A percentile compares a stretch with the other conserved stretches of the same genome.
Conservation (phyloP, 2,888 invertebrate species). For the Eilema depressum region DNA sequence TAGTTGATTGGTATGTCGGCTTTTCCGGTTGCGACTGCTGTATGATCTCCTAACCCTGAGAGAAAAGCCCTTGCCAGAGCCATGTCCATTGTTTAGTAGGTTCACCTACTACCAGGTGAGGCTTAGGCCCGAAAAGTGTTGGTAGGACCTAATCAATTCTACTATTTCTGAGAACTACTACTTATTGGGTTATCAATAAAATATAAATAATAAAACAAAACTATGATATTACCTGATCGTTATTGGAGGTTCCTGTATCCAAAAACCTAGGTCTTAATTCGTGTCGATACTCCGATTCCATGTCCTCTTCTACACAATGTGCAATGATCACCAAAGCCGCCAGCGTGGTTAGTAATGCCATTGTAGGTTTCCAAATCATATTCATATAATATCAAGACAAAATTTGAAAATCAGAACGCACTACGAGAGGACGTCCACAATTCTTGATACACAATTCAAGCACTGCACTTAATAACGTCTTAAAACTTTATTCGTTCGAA, state of each 20-base stretch:
- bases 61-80: too few species aligned
- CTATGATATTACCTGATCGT: conserved; percentile 68
- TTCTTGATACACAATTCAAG: conserved; percentile 52
- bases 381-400: conserved; percentile 76
- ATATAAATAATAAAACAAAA: neutral
- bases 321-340: conserved; percentile 83
- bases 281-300: conserved; percentile 66
- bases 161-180: too few species aligned
- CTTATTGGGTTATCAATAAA: neutral
- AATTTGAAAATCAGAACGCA: conserved; percentile 48
- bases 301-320: conserved; percentile 77
- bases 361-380: conserved; percentile 71
- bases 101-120: too few species aligned
- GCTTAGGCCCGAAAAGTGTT: too few species aligned
- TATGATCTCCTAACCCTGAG: too few species aligned
- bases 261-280: conserved; percentile 68
- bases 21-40: too few species aligned
- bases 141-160: too few species aligned
- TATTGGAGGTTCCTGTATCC: conserved; percentile 64
- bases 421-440: conserved; percentile 46
- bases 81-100: too few species aligned
- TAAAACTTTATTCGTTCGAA: conserved; percentile 28
- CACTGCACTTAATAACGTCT: conserved; percentile 53
- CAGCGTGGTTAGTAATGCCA: conserved; percentile 81
- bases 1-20: too few species aligned